phyloP scores from a whole-genome alignment of 2,797 vertebrate species.

The Pantherophis alleghaniensis region DNA sequence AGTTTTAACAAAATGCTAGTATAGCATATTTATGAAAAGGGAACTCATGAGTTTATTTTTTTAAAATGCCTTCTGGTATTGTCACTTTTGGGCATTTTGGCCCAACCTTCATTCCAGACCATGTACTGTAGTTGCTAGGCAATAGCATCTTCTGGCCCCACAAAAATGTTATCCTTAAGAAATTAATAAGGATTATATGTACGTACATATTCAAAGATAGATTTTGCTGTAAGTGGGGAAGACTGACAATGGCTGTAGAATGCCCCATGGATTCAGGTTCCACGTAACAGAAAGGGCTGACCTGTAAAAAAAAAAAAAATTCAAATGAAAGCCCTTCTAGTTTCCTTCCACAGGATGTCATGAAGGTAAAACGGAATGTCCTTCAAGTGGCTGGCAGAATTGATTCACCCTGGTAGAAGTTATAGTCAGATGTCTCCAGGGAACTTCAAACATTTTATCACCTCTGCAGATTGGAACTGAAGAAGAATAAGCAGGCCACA shows the following conservation, averaged over 20 bases:
- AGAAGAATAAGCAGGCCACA: neutral
- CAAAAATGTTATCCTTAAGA: neutral
- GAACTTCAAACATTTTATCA: neutral
- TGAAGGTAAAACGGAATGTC: neutral
- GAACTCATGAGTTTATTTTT: neutral
- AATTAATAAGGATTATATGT: slow-evolving; percentile 6
- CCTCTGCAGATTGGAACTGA: neutral
- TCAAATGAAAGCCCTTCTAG: neutral
- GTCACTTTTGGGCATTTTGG: neutral
- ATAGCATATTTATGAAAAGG: neutral
- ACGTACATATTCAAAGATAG: slow-evolving; percentile 74
- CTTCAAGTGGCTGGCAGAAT: neutral
- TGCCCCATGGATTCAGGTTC: slow-evolving; percentile 58
- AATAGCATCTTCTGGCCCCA: neutral
- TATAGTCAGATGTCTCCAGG: neutral
- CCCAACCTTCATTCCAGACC: neutral
- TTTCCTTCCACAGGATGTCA: neutral
- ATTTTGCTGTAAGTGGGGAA: slow-evolving; percentile 73
- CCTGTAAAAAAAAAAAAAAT: slow-evolving; percentile 50
- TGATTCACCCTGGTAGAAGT: neutral
- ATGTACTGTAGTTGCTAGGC: slow-evolving; percentile 2
- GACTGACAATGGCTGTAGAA: slow-evolving; percentile 59
- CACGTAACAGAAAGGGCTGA: slow-evolving; percentile 61
- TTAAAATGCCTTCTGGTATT: too few species aligned
- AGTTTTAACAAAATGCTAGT: neutral